Base-by-base conservation (phyloP, 2,797 vertebrate species). In the Siniperca obscura region DNA sequence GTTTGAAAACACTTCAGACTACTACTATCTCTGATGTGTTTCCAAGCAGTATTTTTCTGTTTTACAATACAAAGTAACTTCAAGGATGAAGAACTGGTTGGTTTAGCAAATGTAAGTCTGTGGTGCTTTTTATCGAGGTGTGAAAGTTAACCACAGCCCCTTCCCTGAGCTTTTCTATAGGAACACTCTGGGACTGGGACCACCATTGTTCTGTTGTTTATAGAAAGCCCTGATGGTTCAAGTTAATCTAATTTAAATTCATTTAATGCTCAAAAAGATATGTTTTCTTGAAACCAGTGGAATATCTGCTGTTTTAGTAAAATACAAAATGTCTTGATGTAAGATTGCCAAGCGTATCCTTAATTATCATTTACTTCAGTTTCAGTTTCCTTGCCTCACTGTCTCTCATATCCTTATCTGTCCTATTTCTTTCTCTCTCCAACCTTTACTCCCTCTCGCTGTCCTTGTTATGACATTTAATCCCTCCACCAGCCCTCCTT, bases 391-490 rank as follows among this genome's bases (percentile, higher is more conserved):
- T 70, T 74, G 27, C 19, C 4, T 22, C n/a, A 48, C 17, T 27
- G 4, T 34, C 17, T 72, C 36, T 81, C 56, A 17, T 30, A 30
- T 42, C 27, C 44, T 56, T 76, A 42, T 74, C 75, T n/a, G 64
- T 76, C 72, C 22, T 62, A 22, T 73, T 30, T 77, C 11, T 71
- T 48, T 62, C 19, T 72, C 56, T 67, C 25, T 66, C 75, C 36
- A 48, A 68, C 66, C 73, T 74, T 52, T 50, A 61, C 69, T 50
- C 61, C 52, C 64, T 62, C 36, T n/a, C 19, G 21, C 52, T 71
- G 78, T 81, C 82, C 76, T 76, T 84, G 68, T 85, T 81, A 71
- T 87, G 86, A 85, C 84, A 83, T 88, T 85, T 85, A 78, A 81
- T 85, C 65, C 53, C 66, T 67, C 74, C 74, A 78, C 81, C 30